Percentiles rank a stretch among this genome's conserved stretches.
Conservation (phyloP, 30 jellyfish, hydroid and myxozoan genomes). For the Aurelia sp. region DNA sequence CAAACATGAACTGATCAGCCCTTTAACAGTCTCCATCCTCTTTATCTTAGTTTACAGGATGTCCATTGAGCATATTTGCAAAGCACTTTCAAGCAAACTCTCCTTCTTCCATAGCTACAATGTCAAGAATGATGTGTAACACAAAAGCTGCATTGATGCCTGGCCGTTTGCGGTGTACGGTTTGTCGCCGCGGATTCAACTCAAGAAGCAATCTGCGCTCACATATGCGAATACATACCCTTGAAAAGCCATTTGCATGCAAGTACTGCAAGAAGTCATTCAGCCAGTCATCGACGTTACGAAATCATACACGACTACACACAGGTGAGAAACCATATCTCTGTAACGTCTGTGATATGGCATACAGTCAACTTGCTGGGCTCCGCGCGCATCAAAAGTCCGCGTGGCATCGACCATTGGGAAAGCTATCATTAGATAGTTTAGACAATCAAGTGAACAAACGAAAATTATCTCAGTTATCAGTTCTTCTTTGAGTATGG, state of each 20-base stretch:
- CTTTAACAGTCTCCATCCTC: too few species aligned
- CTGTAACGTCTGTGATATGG: conserved; percentile 92
- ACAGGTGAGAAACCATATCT: conserved; percentile 93
- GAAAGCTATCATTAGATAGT: not conserved
- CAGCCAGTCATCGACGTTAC: conserved; percentile 89
- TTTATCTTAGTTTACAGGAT: not conserved
- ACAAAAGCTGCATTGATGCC: conserved; percentile 49
- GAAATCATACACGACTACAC: conserved; percentile 90
- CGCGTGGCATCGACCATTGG: conserved; percentile 86
- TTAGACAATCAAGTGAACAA: not conserved
- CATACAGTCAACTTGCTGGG: conserved; percentile 93
- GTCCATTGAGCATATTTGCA: too few species aligned
- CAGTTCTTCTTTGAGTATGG: conserved; percentile 39
- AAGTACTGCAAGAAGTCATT: conserved; percentile 81
- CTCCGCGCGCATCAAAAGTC: conserved; percentile 93
- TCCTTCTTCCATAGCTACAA: not conserved
- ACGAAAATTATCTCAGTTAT: conserved; percentile 8
- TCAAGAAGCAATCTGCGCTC: conserved; percentile 92
- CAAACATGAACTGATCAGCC: too few species aligned
- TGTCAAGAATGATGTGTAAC: conserved; percentile 32
- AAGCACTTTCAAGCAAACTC: not conserved
- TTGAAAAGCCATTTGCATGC: conserved; percentile 90
- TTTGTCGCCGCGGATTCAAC: conserved; percentile 93
- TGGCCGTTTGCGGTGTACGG: conserved; percentile 91
- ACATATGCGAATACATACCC: conserved; percentile 93